Evolutionary conservation across 2,113 vertebrate species (phyloP), one percentile per base, ranked within the genome.

Genomic region (Cervus canadensis): DNA sequence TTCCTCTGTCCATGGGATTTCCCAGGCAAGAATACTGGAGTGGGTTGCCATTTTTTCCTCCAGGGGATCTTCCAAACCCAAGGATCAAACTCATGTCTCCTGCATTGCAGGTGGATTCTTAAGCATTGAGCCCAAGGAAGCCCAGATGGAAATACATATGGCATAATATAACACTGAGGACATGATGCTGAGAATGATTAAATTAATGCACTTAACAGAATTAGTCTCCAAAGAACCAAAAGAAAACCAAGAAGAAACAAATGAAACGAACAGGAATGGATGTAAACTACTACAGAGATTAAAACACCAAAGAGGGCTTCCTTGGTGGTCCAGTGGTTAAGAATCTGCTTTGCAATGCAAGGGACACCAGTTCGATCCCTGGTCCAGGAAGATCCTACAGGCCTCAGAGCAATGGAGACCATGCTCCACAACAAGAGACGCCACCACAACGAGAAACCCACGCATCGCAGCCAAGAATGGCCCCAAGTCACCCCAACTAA

Each of bases 381-480:
- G 14, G 43, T 78, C 74, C 74, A 8, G 4, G 74, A 78, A 78
- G 26, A 48, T 28, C 7, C 43, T 28, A 28, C 13, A 48, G 43
- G 43, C 7, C 25, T 45, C 26, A 28, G 74, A 48, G 43, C 43
- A 30, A 48, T 1, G 25, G 26, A 28, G 43, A 14, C 43, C 4
- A 1, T 26, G 4, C 25, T 48, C 40, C 43, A 48, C 74, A 45
- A 16, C 13, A 78, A 48, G 25, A 78, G 25, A 78, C 0, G 7
- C 43, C 74, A 48, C 9, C 0, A 0, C 7, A 28, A 78, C 36
- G 15, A 45, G 43, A 16, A 30, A 26, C 14, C 25, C 74, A 28
- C 7, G 1, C 43, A 8, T 4, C 0, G 2, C 12, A 45, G 26
- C 12, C 3, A 78, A 45, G 74, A 16, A 15, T 0, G 11, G 74